Evolutionary conservation across 2,113 vertebrate genomes (phyloP).

Genomic region (Proteles cristata): DNA sequence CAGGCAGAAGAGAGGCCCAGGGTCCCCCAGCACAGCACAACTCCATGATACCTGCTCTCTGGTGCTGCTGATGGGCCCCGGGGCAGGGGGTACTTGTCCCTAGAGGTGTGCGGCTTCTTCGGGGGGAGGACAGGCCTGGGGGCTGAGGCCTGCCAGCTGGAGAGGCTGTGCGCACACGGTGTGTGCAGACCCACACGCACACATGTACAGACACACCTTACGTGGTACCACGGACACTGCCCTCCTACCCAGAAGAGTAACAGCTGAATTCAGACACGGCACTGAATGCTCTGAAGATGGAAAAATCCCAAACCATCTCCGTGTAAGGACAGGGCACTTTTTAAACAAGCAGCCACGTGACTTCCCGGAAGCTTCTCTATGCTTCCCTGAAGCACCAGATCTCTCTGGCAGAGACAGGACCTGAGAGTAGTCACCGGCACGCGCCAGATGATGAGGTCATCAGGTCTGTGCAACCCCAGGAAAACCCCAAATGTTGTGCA

Average conservation of each 20-base stretch:
- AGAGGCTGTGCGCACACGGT: background rate
- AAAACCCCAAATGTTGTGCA: background rate
- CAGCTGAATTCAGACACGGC: background rate
- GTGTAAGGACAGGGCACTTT: background rate
- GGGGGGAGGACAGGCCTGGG: background rate
- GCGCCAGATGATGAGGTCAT: background rate
- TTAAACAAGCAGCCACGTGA: background rate
- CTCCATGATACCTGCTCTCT: background rate
- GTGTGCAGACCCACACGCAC: accelerated
- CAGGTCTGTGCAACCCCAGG: no score
- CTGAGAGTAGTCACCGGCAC: background rate
- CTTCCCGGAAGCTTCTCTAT: background rate
- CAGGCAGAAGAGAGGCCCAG: background rate
- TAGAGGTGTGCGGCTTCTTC: no score
- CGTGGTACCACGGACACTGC: background rate
- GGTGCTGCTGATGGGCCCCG: background rate
- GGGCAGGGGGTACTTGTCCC: no score
- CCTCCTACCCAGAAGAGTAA: background rate
- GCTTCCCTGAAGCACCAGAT: background rate
- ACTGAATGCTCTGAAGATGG: background rate
- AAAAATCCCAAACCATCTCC: no score
- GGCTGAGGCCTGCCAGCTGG: background rate
- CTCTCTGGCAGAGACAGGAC: background rate
- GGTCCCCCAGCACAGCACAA: background rate
- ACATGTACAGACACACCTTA: accelerated